phyloP scores from a whole-genome alignment of 2,113 vertebrate genomes.

The Camelus dromedarius region DNA sequence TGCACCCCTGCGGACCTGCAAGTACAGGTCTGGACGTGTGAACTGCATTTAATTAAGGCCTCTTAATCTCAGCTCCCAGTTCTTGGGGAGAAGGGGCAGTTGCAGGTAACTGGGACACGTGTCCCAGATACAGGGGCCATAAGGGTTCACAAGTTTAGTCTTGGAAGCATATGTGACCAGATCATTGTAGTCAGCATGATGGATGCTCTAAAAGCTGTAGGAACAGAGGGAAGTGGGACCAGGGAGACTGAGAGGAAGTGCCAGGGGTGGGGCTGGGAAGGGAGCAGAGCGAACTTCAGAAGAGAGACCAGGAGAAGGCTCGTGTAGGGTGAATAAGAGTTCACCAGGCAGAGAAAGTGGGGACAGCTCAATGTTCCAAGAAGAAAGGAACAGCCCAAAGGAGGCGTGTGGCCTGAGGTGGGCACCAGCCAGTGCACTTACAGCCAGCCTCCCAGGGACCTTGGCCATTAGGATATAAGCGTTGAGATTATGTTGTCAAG shows the following conservation, averaged over 20 bases:
- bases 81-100: neutral
- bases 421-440: neutral
- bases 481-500: neutral
- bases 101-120: neutral
- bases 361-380: neutral
- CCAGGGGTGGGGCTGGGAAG: neutral
- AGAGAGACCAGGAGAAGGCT: neutral
- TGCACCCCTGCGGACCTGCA: neutral
- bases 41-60: neutral
- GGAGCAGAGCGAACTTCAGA: neutral
- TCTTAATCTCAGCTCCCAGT: neutral
- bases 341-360: neutral
- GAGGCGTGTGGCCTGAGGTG: neutral
- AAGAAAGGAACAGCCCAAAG: neutral
- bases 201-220: neutral
- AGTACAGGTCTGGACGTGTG: neutral
- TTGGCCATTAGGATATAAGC: neutral
- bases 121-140: neutral
- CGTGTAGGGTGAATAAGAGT: neutral
- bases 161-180: neutral
- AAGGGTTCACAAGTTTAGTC: neutral
- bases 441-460: neutral
- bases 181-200: neutral
- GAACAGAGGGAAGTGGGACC: neutral
- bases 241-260: neutral